Conservation (phyloP, 2,797 vertebrate genomes). For the Syngnathus acus region DNA sequence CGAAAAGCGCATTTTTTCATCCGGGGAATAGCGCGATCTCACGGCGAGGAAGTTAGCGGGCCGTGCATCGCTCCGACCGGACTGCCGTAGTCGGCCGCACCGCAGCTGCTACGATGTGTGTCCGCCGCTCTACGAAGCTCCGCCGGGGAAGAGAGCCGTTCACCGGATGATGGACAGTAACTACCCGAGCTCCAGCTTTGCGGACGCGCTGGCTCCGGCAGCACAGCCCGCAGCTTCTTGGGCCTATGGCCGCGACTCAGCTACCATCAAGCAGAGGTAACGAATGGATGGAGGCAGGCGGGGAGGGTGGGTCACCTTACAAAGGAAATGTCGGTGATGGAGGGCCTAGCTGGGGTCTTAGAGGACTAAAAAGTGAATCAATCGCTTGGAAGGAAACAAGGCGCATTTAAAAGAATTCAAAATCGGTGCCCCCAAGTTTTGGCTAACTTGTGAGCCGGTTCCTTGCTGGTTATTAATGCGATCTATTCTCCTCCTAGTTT, state of each 20-base stretch:
- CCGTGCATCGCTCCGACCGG: constrained; percentile 35
- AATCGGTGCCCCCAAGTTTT: constrained; percentile 10
- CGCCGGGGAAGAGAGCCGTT: constrained; percentile 62
- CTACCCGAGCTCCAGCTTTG: constrained; percentile 85
- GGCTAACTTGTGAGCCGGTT: constrained; percentile 22
- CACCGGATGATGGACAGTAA: constrained; percentile 91
- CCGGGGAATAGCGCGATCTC: constrained; percentile 24
- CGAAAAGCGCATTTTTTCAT: constrained; percentile 17
- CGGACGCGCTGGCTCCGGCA: constrained; percentile 78
- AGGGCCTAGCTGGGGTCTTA: constrained; percentile 63
- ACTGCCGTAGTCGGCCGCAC: constrained; percentile 40
- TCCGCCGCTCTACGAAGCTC: constrained; percentile 64
- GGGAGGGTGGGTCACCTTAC: constrained; percentile 57
- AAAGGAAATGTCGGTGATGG: constrained; percentile 77
- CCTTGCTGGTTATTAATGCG: constrained; percentile 7
- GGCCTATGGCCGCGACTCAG: constrained; percentile 75
- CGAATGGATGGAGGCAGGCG: constrained; percentile 49
- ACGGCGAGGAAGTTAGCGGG: constrained; percentile 13
- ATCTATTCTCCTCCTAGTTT: constrained; percentile 40
- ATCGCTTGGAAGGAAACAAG: constrained; percentile 3
- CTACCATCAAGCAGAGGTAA: constrained; percentile 87
- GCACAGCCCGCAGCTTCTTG: constrained; percentile 80
- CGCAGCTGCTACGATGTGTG: constrained; percentile 61
- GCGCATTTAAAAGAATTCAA: constrained; percentile 6
- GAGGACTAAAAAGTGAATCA: neutral